These are phyloP conservation scores for Drosophila pectinifera DNA, from an alignment of 1,140 invertebrate species.

Conservation along the genomic window DNA sequence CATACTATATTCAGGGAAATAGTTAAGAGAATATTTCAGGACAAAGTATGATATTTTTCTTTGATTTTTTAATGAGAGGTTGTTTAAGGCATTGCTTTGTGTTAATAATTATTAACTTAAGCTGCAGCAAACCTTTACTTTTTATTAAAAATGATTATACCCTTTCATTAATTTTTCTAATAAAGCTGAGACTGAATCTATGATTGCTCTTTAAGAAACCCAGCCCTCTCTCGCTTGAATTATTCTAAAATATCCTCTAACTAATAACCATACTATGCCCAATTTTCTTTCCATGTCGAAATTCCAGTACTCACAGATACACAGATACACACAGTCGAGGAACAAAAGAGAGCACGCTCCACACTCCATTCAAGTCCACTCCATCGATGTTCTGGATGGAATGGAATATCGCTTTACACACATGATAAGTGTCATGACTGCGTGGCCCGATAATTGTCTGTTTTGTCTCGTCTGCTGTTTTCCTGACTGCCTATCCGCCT, in stretches of 20 bases:
- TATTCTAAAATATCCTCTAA: too few relatives aligned
- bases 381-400: constrained; percentile 43
- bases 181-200: neutral
- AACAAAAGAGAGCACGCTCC: constrained; percentile 52
- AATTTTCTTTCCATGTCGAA: constrained; percentile 4
- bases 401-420: constrained; percentile 72
- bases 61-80: too few relatives aligned
- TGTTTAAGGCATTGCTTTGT: too few relatives aligned
- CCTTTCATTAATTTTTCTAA: neutral
- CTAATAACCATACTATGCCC: too few relatives aligned
- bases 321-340: neutral
- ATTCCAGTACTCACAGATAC: constrained; percentile 20
- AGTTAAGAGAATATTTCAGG: neutral
- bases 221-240: too few relatives aligned
- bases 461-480: constrained; percentile 48
- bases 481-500: constrained; percentile 30
- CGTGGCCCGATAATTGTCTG: constrained; percentile 71
- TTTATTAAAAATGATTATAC: neutral
- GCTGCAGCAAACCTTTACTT: too few relatives aligned
- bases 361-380: constrained; percentile 54
- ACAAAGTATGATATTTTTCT: too few relatives aligned
- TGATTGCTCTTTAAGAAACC: neutral
- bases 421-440: constrained; percentile 59
- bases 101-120: too few relatives aligned
- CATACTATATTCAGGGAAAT: neutral